Evolutionary conservation across 2,113 vertebrate species (phyloP).

Genomic region (Bos taurus): ARS-UCD2.0 NC_037334.1:34329001-34329500

Average conservation of each 20-base stretch:
- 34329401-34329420: background rate
- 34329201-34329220: background rate
- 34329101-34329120: background rate
- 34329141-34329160: background rate
- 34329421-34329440: background rate
- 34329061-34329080: background rate
- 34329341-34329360: background rate
- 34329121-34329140: background rate
- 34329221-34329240: background rate
- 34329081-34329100: background rate
- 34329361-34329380: background rate
- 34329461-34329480: background rate
- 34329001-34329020: background rate
- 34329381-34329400: background rate
- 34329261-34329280: background rate
- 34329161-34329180: background rate
- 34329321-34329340: background rate
- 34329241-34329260: background rate
- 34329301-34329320: background rate
- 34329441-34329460: background rate
- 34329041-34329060: background rate
- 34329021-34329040: background rate
- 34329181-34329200: background rate
- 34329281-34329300: background rate
- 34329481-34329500: background rate